Conservation (phyloP, 2,797 vertebrate genomes). For the Coregonus ussuriensis region DNA sequence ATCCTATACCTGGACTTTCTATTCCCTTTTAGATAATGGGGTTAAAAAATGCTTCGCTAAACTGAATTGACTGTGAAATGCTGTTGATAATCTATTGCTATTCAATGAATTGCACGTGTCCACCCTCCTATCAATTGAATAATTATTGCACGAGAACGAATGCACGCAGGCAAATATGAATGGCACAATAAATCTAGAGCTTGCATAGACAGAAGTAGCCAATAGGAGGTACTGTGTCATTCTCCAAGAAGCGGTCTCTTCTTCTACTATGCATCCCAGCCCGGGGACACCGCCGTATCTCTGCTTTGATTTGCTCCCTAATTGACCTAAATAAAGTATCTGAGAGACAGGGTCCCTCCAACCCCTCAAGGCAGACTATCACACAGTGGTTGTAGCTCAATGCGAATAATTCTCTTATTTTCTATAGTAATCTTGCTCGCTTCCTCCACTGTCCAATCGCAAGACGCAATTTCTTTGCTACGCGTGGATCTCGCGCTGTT, state of each 20-base stretch:
- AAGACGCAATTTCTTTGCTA: constrained; percentile 43
- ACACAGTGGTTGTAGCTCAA: constrained; percentile 36
- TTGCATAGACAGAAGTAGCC: constrained; percentile 68
- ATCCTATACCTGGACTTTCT: neutral
- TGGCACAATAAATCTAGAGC: constrained; percentile 10
- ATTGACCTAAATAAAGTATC: constrained; percentile 85
- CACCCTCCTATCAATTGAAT: neutral
- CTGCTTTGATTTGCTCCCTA: constrained; percentile 73
- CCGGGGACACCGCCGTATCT: constrained; percentile 63
- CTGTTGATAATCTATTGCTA: neutral
- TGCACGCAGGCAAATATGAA: too few species aligned
- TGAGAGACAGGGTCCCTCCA: constrained; percentile 52
- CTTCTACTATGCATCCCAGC: constrained; percentile 29
- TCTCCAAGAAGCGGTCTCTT: constrained; percentile 43
- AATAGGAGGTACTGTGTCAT: constrained; percentile 70
- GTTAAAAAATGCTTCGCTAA: neutral
- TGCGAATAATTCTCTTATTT: constrained; percentile 23
- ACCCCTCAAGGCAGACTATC: constrained; percentile 66
- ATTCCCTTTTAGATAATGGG: neutral
- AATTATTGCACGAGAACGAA: neutral
- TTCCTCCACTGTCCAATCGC: constrained; percentile 58
- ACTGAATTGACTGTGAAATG: neutral
- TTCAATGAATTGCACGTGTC: neutral
- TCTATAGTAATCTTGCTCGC: constrained; percentile 54
- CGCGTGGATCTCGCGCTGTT: constrained; percentile 56